Evolutionary conservation across 1,140 invertebrate genomes (phyloP), one percentile per base, ranked within the genome.

Genomic region (Anthonomus grandis): DNA sequence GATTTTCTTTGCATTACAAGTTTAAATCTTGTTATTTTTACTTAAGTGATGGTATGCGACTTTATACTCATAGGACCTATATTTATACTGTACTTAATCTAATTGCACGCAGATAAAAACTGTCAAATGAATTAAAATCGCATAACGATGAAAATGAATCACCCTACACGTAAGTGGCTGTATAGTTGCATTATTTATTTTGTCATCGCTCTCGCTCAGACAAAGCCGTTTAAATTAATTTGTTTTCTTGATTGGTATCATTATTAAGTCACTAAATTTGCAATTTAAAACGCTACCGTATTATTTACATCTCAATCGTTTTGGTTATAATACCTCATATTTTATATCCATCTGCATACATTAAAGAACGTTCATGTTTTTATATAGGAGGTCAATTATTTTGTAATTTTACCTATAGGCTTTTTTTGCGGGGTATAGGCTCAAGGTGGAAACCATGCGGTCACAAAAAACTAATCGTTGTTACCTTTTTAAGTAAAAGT

Each of bases 171-270:
- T 17, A 12, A 10, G 17, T 22, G 23, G 27, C 19, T 44, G 17
- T 46, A 46, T 24, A 19, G 8, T 24, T 46, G 44, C 44, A 46
- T 46, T 46, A 46, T 46, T 46, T 46, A 46, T 46, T 46, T 42
- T 42, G 23, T 25, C 8, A 15, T 25, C 23, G 21, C 41, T 42
- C 17, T 21, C 18, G 39, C 31, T 34, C 48, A 38, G 48, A 19
- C 48, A 13, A 23, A 25, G 22, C 42, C 13, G n/a, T 50, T 38
- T 50, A 50, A 50, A 50, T 50, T 50, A 50, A 50, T 50, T 50
- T 50, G 48, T 50, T 50, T 36, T 50, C 48, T 50, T 36, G 36
- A 50, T 50, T 38, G 17, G 48, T 50, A 50, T 50, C 48, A 50
- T 50, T 21, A 50, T 24, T 37, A 36, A 50, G 31, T 50, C 31